Evolutionary conservation across 2,888 invertebrate species (phyloP).

Genomic region (Dasypolia templi): DNA sequence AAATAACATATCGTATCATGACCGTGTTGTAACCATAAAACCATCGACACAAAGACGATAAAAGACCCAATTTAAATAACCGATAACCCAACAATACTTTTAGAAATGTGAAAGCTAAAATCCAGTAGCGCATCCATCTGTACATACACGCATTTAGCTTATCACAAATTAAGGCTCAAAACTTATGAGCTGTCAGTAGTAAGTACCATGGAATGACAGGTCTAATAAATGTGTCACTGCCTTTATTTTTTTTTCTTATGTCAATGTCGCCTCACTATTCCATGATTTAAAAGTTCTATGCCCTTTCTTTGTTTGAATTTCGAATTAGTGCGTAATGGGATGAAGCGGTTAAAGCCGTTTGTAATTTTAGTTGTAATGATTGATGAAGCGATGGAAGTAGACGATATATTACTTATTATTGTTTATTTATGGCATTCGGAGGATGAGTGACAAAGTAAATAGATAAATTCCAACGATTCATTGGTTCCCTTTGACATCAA

Average conservation of each 20-base stretch:
- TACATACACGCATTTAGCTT: slow-evolving; percentile 83
- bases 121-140: slow-evolving; percentile 83
- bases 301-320: slow-evolving; percentile 88
- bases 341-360: slow-evolving; percentile 58
- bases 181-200: slow-evolving; percentile 87
- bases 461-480: background rate
- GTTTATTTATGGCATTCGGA: slow-evolving; percentile 33
- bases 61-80: slow-evolving; percentile 64
- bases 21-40: slow-evolving; percentile 63
- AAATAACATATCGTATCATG: slow-evolving; percentile 52
- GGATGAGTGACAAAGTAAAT: background rate
- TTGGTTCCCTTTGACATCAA: slow-evolving; percentile 1
- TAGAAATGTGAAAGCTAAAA: slow-evolving; percentile 84
- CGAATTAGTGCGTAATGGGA: slow-evolving; percentile 76
- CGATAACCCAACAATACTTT: slow-evolving; percentile 66
- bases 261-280: slow-evolving; percentile 86
- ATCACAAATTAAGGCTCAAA: slow-evolving; percentile 88
- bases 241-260: slow-evolving; percentile 80
- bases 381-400: slow-evolving; percentile 66
- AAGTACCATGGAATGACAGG: slow-evolving; percentile 83
- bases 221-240: slow-evolving; percentile 88
- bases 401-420: slow-evolving; percentile 42
- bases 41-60: slow-evolving; percentile 55
- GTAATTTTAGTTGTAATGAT: slow-evolving; percentile 64
- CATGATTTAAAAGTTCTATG: slow-evolving; percentile 88